Evolutionary conservation across 2,797 vertebrate species (phyloP).

Genomic region (Lepidocolaptes lacrymiger): DNA sequence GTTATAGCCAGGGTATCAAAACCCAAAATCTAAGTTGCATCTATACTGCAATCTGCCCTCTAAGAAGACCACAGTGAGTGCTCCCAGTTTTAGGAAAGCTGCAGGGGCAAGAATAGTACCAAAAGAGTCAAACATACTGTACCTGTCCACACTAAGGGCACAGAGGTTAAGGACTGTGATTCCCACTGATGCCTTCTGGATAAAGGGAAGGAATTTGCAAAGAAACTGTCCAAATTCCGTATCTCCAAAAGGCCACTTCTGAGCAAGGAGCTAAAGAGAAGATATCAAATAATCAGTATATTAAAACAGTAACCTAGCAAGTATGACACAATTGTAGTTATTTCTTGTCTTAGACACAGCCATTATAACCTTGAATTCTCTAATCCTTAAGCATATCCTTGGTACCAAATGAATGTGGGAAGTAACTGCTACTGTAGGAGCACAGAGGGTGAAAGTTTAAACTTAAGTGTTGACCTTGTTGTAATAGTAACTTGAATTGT

Average conservation of each 20-base stretch:
- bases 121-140: slow-evolving; percentile 31
- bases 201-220: slow-evolving; percentile 93
- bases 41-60: background rate
- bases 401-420: background rate
- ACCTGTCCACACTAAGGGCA: slow-evolving; percentile 98
- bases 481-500: background rate
- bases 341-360: background rate
- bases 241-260: slow-evolving; percentile 84
- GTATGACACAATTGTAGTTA: background rate
- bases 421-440: background rate
- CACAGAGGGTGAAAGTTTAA: background rate
- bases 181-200: slow-evolving; percentile 97
- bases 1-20: background rate
- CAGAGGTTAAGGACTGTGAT: slow-evolving; percentile 97
- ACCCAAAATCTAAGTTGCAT: background rate
- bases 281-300: slow-evolving; percentile 43
- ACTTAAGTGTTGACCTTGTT: background rate
- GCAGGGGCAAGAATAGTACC: background rate
- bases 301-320: background rate
- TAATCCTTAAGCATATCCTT: background rate
- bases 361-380: background rate
- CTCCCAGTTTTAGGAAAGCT: background rate
- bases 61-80: background rate
- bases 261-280: slow-evolving; percentile 85
- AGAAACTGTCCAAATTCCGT: slow-evolving; percentile 83